Base-by-base conservation (phyloP, 2,888 invertebrate genomes). In the Drosophila barbarae region DNA sequence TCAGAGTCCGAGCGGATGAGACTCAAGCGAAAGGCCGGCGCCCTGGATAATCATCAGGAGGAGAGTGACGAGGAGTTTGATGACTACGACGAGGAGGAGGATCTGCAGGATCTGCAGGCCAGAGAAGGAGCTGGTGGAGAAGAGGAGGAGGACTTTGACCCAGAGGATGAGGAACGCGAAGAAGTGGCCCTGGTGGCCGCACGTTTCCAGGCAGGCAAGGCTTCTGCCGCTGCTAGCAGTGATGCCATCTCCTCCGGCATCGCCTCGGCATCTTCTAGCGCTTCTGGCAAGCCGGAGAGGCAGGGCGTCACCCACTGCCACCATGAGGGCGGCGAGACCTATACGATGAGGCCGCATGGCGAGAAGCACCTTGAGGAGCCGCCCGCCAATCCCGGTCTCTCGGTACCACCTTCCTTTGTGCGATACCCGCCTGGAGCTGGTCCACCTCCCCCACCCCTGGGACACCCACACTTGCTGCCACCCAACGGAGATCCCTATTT, bases 321-420 rank as follows among this genome's bases (percentile, higher is more conserved):
- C 86, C 93, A 92, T 64, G 92, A 92, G 84, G 93, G 91, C 61
- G 91, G 91, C n/a, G 90, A 90, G 78, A 90, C 91, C 68, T 95
- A 95, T 79, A 94, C 94, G 5, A 95, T 95, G 93, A 91, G 95
- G 26, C 95, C 95, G 0, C 92, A 93, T 70, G 90, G 93, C 58
- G 91, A 92, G 30, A 71, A 74, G 7, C 71, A 57, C 13, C 63
- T 50, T 3, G 82, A 84, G 15, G 88, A 87, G 50, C n/a, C 65
- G 49, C n/a, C 64, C 0, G 5, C 23, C 2, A 38, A 30, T 15
- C 15, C 42, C 15, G 30, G 21, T 7, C 34, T 60, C 1, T 18
- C 38, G 3, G 13, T 46, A 12, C 30, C 57, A 23, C 34, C 50
- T 3, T 39, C 60, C 1, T 35, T 51, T 46, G 53, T 49, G 36